These are phyloP conservation scores for Theodoxus fluviatilis DNA, from an alignment of 2,888 invertebrate species.

Conservation along the genomic window DNA sequence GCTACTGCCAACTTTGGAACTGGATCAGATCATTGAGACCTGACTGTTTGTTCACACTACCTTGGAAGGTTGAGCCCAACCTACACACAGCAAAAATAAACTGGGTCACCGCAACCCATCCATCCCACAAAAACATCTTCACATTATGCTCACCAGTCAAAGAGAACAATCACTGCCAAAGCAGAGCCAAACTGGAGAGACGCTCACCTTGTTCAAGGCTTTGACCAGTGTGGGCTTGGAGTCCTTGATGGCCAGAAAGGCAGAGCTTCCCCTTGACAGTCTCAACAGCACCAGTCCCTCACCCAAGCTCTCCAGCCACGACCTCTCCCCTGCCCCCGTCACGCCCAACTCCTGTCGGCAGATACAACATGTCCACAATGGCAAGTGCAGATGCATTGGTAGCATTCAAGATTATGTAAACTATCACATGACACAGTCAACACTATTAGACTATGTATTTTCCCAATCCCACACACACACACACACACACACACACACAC, in stretches of 20 bases:
- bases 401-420: too few relatives aligned
- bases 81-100: neutral
- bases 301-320: slow-evolving; percentile 24
- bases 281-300: slow-evolving; percentile 31
- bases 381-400: too few relatives aligned
- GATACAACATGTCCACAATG: neutral
- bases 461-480: neutral
- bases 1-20: too few relatives aligned
- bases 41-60: too few relatives aligned
- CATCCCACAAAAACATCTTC: neutral
- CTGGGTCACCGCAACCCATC: neutral
- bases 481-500: slow-evolving; percentile 7
- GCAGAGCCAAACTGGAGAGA: too few relatives aligned
- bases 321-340: slow-evolving; percentile 29
- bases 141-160: slow-evolving; percentile 2
- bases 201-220: slow-evolving; percentile 44
- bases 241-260: slow-evolving; percentile 34
- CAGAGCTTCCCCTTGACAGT: slow-evolving; percentile 37
- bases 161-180: neutral
- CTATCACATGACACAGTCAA: neutral
- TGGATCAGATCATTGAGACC: too few relatives aligned
- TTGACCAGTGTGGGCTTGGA: slow-evolving; percentile 38
- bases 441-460: neutral
- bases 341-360: slow-evolving; percentile 41
- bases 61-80: neutral